Conservation (phyloP, 64 coral and sea anemone genomes). For the Porites australiensis region DNA sequence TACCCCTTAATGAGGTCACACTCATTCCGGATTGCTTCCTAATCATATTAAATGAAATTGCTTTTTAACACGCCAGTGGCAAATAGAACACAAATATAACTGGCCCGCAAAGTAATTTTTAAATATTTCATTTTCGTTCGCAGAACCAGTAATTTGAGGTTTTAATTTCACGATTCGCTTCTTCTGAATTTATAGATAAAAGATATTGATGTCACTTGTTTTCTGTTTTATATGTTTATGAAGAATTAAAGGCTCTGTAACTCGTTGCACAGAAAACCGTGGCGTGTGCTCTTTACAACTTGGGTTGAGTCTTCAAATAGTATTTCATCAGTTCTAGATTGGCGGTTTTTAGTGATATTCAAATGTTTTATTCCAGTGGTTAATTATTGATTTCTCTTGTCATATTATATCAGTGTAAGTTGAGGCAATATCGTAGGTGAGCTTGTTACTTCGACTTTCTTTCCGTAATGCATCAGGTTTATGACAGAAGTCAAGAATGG, state of each 20-base stretch:
- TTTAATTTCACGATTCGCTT: background rate
- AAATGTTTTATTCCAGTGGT: constrained; percentile 22
- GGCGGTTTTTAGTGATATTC: constrained; percentile 22
- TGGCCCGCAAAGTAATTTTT: background rate
- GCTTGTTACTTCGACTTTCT: background rate
- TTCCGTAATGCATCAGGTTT: constrained; percentile 57
- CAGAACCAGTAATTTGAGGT: background rate
- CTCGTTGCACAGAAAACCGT: too few species aligned
- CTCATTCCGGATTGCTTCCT: background rate
- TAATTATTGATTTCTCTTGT: constrained; percentile 41
- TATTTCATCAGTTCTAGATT: background rate
- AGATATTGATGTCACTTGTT: background rate
- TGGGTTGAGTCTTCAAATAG: background rate
- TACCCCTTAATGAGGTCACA: too few species aligned
- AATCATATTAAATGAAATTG: constrained; percentile 5
- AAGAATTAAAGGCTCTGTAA: too few species aligned
- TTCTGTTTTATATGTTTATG: too few species aligned
- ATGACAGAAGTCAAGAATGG: constrained; percentile 76
- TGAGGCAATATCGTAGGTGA: background rate
- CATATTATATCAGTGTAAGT: background rate
- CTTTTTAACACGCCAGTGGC: background rate
- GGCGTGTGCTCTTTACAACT: background rate
- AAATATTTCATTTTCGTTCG: background rate
- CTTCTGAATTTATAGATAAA: background rate
- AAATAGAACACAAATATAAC: background rate